Conservation (phyloP, 2,888 invertebrate species). For the Epinotia ramella region DNA sequence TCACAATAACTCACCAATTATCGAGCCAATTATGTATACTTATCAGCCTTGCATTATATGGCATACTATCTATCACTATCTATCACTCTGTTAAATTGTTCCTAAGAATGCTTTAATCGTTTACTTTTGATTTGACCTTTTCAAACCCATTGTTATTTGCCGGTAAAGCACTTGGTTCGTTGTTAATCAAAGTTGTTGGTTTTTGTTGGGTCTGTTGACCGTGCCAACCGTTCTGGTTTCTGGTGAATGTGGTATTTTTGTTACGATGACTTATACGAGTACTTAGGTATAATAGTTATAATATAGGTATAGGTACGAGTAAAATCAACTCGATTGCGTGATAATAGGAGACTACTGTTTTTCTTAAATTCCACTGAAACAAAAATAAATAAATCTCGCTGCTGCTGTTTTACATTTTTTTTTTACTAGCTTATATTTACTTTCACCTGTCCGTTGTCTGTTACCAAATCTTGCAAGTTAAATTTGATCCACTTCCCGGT, state of each 20-base stretch:
- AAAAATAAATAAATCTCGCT: no score
- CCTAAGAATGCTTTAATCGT: slow-evolving; percentile 10
- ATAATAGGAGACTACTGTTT: no score
- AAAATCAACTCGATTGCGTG: no score
- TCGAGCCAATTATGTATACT: not conserved
- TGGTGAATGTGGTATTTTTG: slow-evolving; percentile 1
- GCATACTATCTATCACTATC: not conserved
- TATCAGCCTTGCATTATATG: not conserved
- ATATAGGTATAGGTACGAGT: no score
- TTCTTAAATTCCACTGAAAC: no score
- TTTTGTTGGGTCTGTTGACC: slow-evolving; percentile 8
- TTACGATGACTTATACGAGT: slow-evolving; percentile 9
- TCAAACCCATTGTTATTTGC: slow-evolving; percentile 3
- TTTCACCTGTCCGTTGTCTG: no score
- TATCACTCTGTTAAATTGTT: slow-evolving; percentile 12
- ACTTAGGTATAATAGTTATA: no score
- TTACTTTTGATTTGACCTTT: slow-evolving; percentile 11
- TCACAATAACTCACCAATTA: slow-evolving; percentile 20
- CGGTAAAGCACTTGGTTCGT: slow-evolving; percentile 13
- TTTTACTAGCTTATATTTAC: no score
- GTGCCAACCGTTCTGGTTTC: not conserved
- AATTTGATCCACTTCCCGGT: no score
- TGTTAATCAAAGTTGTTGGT: slow-evolving; percentile 24
- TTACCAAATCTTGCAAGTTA: no score
- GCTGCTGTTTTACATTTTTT: no score